phyloP scores from a whole-genome alignment of 2,888 invertebrate genomes.

The Apotomis turbidana region DNA sequence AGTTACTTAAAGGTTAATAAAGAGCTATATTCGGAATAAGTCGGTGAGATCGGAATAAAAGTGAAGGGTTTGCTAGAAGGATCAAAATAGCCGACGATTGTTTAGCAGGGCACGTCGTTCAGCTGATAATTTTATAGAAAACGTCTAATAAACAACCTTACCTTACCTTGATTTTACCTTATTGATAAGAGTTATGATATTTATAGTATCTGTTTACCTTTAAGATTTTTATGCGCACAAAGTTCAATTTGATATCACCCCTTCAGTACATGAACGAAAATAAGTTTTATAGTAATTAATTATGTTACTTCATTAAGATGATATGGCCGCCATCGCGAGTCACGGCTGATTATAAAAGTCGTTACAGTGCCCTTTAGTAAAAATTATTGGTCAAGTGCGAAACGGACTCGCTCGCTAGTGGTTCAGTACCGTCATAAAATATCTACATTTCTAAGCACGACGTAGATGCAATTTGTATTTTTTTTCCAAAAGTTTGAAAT shows the following conservation, averaged over 20 bases:
- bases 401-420: neutral
- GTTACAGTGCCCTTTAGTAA: conserved; percentile 20
- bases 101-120: no score
- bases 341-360: conserved; percentile 24
- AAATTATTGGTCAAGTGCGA: neutral
- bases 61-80: no score
- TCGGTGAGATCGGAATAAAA: no score
- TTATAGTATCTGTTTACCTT: neutral
- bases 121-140: neutral
- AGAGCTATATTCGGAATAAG: no score
- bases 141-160: no score
- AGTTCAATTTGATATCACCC: no score
- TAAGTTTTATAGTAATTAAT: neutral
- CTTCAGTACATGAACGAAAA: neutral
- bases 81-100: no score
- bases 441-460: no score
- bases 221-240: neutral
- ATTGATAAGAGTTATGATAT: neutral
- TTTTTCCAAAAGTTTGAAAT: no score
- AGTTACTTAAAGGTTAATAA: no score
- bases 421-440: neutral
- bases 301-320: neutral
- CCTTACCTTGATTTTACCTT: no score
- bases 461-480: no score
- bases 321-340: neutral